Conservation (phyloP, 2,888 invertebrate genomes). For the Pseudococcus jackbeardsleyi region DNA sequence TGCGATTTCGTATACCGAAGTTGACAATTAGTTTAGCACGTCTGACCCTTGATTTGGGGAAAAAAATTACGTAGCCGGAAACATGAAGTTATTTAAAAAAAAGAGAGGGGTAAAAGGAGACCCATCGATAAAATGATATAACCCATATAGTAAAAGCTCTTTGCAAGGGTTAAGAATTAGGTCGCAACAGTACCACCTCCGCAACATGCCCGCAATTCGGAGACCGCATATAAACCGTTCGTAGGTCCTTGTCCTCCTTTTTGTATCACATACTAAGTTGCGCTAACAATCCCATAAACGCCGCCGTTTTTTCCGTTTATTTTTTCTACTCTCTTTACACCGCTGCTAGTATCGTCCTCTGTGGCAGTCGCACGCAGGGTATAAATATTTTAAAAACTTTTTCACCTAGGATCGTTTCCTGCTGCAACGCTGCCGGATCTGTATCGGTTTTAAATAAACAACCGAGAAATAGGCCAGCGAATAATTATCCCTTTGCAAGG, state of each 20-base stretch:
- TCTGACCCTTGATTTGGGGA: neutral
- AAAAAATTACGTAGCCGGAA: neutral
- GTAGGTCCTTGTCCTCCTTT: constrained; percentile 65
- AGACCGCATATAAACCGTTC: constrained; percentile 58
- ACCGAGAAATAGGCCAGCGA: constrained; percentile 16
- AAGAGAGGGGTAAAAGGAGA: constrained; percentile 7
- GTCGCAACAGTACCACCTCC: constrained; percentile 62
- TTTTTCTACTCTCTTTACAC: neutral
- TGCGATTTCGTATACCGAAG: neutral
- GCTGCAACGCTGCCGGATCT: neutral
- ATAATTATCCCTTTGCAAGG: constrained; percentile 38
- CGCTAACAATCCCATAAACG: constrained; percentile 43
- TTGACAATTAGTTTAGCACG: neutral
- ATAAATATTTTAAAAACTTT: constrained; percentile 41
- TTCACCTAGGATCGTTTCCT: neutral
- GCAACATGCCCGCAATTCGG: constrained; percentile 62
- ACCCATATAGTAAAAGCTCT: constrained; percentile 60
- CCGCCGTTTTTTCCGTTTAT: constrained; percentile 40
- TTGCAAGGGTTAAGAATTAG: constrained; percentile 63
- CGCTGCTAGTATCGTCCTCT: neutral
- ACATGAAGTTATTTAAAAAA: constrained; percentile 14
- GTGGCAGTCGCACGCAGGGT: constrained; percentile 7
- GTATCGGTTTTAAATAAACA: constrained; percentile 11
- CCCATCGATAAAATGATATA: constrained; percentile 52
- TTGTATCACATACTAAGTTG: constrained; percentile 48